A percentile compares a stretch with the other conserved stretches of the same genome.
phyloP scores from a whole-genome alignment of 1,140 invertebrate species.

The Pinna nobilis region DNA sequence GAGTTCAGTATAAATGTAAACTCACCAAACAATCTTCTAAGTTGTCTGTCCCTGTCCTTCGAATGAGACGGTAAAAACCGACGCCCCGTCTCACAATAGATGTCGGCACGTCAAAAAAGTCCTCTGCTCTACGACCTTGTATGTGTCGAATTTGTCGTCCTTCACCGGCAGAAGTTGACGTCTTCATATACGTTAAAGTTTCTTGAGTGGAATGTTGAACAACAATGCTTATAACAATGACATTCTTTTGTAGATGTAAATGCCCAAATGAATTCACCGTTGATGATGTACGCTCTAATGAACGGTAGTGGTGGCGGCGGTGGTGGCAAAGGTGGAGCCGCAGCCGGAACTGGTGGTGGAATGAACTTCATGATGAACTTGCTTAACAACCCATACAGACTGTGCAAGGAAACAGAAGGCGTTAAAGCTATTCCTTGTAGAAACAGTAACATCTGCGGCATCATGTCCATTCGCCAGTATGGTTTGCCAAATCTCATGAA shows the following conservation, averaged over 20 bases:
- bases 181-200: too few species aligned
- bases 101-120: too few species aligned
- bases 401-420: constrained; percentile 45
- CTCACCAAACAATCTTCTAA: too few species aligned
- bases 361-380: constrained; percentile 18
- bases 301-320: not conserved
- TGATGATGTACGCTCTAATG: constrained; percentile 9
- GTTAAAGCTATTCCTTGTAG: constrained; percentile 43
- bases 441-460: constrained; percentile 26
- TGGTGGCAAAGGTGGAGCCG: not conserved
- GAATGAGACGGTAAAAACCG: too few species aligned
- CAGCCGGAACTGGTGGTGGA: not conserved
- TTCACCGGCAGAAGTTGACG: too few species aligned
- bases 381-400: constrained; percentile 29
- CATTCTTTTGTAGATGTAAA: constrained; percentile 1
- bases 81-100: too few species aligned
- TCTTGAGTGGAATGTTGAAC: too few species aligned
- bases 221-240: too few species aligned
- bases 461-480: constrained; percentile 41
- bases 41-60: too few species aligned
- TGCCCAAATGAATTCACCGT: constrained; percentile 8
- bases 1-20: too few species aligned
- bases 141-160: too few species aligned
- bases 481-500: constrained; percentile 42
- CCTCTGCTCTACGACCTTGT: too few species aligned